Percentiles rank a stretch among this genome's conserved stretches.
Conservation (phyloP, 92 coral and sea anemone species). For the Porites lobata region DNA sequence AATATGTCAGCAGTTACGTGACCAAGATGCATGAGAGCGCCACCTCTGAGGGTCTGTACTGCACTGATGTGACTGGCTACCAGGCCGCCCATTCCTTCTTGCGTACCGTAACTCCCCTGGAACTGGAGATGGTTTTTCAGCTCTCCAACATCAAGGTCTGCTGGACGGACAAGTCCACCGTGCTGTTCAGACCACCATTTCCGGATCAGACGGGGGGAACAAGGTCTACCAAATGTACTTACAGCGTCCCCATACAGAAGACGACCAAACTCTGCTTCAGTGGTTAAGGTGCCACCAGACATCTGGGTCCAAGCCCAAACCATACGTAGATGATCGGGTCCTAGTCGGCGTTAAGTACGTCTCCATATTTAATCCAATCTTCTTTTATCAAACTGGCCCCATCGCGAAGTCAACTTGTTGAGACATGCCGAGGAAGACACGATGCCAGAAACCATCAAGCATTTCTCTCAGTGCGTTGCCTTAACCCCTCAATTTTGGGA, state of each 20-base stretch:
- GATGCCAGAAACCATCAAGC: too few relatives aligned
- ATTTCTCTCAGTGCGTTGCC: too few relatives aligned
- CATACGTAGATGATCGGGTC: background rate
- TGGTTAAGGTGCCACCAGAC: background rate
- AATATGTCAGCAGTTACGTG: background rate
- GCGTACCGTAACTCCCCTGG: background rate
- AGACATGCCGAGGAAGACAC: too few relatives aligned
- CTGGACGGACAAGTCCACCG: background rate
- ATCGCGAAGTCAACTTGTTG: too few relatives aligned
- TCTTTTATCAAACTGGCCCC: too few relatives aligned
- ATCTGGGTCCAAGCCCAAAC: background rate
- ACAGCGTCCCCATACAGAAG: background rate
- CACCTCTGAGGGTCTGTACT: background rate
- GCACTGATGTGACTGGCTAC: background rate
- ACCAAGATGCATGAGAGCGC: constrained; percentile 7
- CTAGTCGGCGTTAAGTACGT: too few relatives aligned
- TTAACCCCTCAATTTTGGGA: too few relatives aligned
- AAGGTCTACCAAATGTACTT: background rate
- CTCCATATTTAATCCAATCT: too few relatives aligned
- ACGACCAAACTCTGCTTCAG: background rate
- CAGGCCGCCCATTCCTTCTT: background rate
- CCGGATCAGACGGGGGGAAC: background rate
- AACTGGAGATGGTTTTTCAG: background rate
- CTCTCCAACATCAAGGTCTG: background rate
- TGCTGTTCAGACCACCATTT: background rate